These are phyloP conservation scores for Wiebesia pumilae DNA, from an alignment of 1,140 invertebrate genomes.

Conservation along the genomic window DNA sequence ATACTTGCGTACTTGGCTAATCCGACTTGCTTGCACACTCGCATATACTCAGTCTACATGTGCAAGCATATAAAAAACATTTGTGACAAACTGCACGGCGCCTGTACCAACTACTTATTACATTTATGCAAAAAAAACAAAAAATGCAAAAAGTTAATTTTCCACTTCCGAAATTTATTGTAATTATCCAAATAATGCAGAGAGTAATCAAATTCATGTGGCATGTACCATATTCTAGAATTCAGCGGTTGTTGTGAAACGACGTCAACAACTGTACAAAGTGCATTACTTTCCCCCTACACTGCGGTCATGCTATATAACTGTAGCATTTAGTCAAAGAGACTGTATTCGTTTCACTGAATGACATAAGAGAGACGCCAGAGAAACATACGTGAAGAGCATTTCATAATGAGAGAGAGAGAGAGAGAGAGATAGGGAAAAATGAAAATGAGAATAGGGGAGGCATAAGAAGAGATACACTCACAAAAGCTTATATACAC, in stretches of 20 bases:
- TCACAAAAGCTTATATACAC: constrained; percentile 1
- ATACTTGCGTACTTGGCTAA: no score
- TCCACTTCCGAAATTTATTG: neutral
- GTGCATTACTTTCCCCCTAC: constrained; percentile 1
- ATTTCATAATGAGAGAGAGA: neutral
- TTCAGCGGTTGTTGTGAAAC: neutral
- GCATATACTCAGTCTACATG: no score
- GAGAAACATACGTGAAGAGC: neutral
- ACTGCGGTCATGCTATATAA: neutral
- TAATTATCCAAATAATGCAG: neutral
- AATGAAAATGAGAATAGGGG: neutral
- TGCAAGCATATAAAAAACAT: no score
- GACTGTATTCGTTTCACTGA: neutral
- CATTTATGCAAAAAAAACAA: neutral
- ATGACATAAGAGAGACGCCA: neutral
- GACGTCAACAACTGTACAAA: neutral
- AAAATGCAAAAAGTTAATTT: neutral
- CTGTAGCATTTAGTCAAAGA: constrained; percentile 22
- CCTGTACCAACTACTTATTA: no score
- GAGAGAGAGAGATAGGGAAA: neutral
- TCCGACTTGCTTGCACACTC: no score
- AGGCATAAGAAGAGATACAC: neutral
- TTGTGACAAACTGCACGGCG: no score
- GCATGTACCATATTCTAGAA: neutral
- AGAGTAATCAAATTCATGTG: neutral